A percentile compares a stretch with the other conserved stretches of the same genome.
phyloP scores from a whole-genome alignment of 2,797 vertebrate genomes.

The Falco berigora region DNA sequence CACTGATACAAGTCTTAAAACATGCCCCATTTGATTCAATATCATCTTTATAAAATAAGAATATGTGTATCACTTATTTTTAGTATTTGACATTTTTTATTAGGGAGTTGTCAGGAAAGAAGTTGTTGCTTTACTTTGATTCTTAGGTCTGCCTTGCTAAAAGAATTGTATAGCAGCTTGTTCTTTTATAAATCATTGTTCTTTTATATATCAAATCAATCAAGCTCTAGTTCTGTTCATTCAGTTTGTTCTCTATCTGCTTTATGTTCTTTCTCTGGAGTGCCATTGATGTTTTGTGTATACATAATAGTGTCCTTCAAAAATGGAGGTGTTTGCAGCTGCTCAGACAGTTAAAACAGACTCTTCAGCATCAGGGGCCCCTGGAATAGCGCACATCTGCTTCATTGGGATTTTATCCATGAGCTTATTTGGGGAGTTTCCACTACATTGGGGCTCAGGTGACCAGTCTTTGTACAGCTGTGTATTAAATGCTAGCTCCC shows the following conservation, averaged over 20 bases:
- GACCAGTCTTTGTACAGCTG: not conserved
- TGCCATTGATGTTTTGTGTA: not conserved
- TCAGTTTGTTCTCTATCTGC: not conserved
- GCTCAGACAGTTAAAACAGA: not conserved
- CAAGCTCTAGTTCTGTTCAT: not conserved
- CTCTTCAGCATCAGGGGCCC: not conserved
- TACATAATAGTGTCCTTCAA: not conserved
- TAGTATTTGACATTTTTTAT: not conserved
- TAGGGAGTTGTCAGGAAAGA: not conserved
- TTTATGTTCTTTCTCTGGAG: not conserved
- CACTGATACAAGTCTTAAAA: not conserved
- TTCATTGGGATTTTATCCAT: not conserved
- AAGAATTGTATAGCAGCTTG: not conserved
- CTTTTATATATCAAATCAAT: not conserved
- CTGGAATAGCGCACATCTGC: fast-evolving
- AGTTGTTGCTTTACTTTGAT: not conserved
- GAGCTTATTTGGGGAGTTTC: not conserved
- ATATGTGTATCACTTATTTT: not conserved
- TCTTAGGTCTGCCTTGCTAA: not conserved
- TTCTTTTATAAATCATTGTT: not conserved
- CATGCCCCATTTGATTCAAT: not conserved
- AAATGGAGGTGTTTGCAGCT: not conserved
- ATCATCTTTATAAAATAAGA: not conserved
- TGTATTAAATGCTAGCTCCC: not conserved
- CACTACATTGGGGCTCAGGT: not conserved